Evolutionary conservation across 2,797 vertebrate species (phyloP), one percentile per base, ranked within the genome.

Genomic region (Acomys russatus): DNA sequence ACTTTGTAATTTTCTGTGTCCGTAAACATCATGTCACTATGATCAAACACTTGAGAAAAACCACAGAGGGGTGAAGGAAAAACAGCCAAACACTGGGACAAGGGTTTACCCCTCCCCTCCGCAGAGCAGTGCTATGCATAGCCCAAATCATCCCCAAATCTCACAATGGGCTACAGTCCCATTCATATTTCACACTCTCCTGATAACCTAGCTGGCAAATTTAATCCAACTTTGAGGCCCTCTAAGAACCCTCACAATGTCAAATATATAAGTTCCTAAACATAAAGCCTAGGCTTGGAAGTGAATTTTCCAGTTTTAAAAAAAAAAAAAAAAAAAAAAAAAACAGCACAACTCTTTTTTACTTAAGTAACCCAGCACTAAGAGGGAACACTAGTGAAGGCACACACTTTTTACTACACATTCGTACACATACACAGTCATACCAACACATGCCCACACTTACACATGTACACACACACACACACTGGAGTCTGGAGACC

Each of bases 191-290:
- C 83, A 92, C 82, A 38, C 93, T 90, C 79, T 93, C 96, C 92
- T 3, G 3, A 93, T 95, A 96, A 89, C 66, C 78, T 94, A 33
- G 54, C 87, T 83, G 76, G 94, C 28, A 92, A 97, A 96, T 78
- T 96, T 11, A 96, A 97, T 93, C 96, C 91, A 78, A 73, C 94
- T 98, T 90, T 97, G 97, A 98, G 97, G 96, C 51, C 51, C 56
- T 17, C 74, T 2, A 76, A 89, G 94, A 96, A 64, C n/a, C 49
- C 64, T 82, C 82, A n/a, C 23, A 23, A 54, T 79, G 97, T 90
- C 97, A 97, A 97, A 97, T 49, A 95, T 20, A 92, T 44, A 94
- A 82, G 30, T 94, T 90, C 97, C 18, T 94, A 96, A 97, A 96
- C 94, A n/a, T 33, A 59, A 35, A 68, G 92, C 63, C 92, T 91